These are phyloP conservation scores for Athetis lepigone DNA, from an alignment of 2,888 invertebrate species.

Conservation along the genomic window DNA sequence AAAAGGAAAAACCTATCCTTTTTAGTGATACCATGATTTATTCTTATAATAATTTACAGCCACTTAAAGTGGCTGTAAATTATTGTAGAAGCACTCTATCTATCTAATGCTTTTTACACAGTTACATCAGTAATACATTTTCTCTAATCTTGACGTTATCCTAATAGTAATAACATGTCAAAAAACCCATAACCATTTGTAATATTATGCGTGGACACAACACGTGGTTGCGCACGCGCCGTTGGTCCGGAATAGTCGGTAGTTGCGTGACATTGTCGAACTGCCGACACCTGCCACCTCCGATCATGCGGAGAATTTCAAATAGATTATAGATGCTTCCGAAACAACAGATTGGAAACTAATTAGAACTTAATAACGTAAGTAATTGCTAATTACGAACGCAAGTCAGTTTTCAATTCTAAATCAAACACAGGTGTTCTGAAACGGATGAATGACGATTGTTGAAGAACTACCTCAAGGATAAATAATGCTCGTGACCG, in stretches of 20 bases:
- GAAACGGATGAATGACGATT: neutral
- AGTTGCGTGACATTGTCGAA: conserved; percentile 76
- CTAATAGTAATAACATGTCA: conserved; percentile 70
- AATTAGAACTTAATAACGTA: conserved; percentile 26
- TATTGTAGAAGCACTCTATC: conserved; percentile 36
- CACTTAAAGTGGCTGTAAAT: conserved; percentile 48
- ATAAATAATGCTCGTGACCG: neutral
- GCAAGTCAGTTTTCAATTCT: neutral
- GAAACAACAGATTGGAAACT: conserved; percentile 54
- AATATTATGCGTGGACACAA: conserved; percentile 67
- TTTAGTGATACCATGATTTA: conserved; percentile 52
- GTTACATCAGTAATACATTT: conserved; percentile 71
- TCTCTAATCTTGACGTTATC: conserved; percentile 67
- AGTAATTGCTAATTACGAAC: conserved; percentile 1
- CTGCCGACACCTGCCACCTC: conserved; percentile 72
- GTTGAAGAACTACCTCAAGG: neutral
- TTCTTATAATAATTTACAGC: too few relatives aligned
- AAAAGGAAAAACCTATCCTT: conserved; percentile 51
- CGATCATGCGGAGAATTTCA: conserved; percentile 75
- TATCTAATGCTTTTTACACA: conserved; percentile 42
- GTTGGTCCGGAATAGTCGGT: conserved; percentile 72
- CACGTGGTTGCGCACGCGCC: conserved; percentile 86
- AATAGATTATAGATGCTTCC: conserved; percentile 71
- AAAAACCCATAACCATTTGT: conserved; percentile 73
- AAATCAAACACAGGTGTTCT: conserved; percentile 1